Evolutionary conservation across 2,888 invertebrate genomes (phyloP), one percentile per base, ranked within the genome.

Genomic region (Flexamia atlantica): DNA sequence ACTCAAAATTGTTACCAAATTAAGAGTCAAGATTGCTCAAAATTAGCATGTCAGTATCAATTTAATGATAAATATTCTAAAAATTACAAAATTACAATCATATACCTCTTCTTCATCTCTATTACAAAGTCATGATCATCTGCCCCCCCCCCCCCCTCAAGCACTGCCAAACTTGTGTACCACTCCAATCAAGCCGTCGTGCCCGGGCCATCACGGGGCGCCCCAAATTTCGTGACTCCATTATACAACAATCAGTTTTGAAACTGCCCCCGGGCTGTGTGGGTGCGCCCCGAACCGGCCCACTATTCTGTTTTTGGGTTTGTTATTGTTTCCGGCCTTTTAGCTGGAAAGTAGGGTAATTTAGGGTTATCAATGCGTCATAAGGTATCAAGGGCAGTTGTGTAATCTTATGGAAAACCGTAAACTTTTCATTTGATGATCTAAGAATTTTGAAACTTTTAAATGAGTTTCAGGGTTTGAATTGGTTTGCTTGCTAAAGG

Each of bases 221-320:
- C 40, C 40, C 76, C 76, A 42, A 46, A 46, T 46, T 46, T 50
- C 76, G 76, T 76, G 76, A 76, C 76, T 76, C 50, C 42, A 23
- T 76, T 50, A 42, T 46, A 76, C 42, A 76, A 50, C 76, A 46
- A 28, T 76, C 76, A 46, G 76, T 76, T 76, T 76, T 76, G 76
- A 76, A 76, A 76, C 76, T 5, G 46, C 28, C 76, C 50, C n/a
- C 23, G 50, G 76, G 76, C 70, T 5, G 25, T 28, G 76, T 76
- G 76, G 76, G 76, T 76, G 76, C 46, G 76, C 76, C 72, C 50
- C 23, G 14, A 68, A 68, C 32, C 32, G 70, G 70, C 70, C 70
- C 40, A 30, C 74, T 28, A 46, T 28, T 46, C 76, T 42, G 76
- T 76, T 76, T 72, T 64, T 25, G 64, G 64, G 17, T 28, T 12